phyloP scores from a whole-genome alignment of 2,888 invertebrate species.

The Drosophila conformis region DNA sequence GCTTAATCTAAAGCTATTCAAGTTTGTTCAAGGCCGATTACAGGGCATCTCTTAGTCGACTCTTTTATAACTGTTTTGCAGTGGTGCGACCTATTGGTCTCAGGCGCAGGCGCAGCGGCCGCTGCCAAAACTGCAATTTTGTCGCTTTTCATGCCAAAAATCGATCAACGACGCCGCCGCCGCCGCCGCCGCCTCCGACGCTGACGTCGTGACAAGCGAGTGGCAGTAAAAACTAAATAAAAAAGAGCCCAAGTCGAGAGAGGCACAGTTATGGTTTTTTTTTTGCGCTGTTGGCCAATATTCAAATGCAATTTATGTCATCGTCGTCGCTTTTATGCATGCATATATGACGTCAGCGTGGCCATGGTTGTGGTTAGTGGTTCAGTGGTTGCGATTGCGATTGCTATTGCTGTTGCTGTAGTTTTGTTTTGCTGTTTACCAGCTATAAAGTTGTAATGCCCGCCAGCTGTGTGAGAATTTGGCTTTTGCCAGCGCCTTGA shows the following conservation, averaged over 20 bases:
- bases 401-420: slow-evolving; percentile 39
- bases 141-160: slow-evolving; percentile 67
- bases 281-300: slow-evolving; percentile 79
- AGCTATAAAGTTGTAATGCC: slow-evolving; percentile 72
- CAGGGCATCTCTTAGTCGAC: neutral
- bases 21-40: neutral
- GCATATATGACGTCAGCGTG: slow-evolving; percentile 72
- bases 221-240: slow-evolving; percentile 39
- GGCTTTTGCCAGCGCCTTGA: slow-evolving; percentile 47
- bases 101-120: slow-evolving; percentile 34
- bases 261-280: slow-evolving; percentile 45
- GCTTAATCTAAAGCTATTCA: neutral
- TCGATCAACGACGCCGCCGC: slow-evolving; percentile 59
- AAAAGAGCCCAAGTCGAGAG: slow-evolving; percentile 18
- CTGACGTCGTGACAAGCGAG: slow-evolving; percentile 71
- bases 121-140: slow-evolving; percentile 50
- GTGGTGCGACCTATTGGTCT: slow-evolving; percentile 1
- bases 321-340: slow-evolving; percentile 67
- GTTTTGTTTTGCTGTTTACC: slow-evolving; percentile 45
- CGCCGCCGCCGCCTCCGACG: slow-evolving; percentile 10
- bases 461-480: slow-evolving; percentile 68
- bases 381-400: slow-evolving; percentile 40
- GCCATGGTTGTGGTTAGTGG: slow-evolving; percentile 68
- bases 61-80: neutral
- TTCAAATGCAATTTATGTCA: slow-evolving; percentile 83